These are phyloP conservation scores for Lamellibrachia columna DNA, from an alignment of 2,888 invertebrate species.

Conservation along the genomic window DNA sequence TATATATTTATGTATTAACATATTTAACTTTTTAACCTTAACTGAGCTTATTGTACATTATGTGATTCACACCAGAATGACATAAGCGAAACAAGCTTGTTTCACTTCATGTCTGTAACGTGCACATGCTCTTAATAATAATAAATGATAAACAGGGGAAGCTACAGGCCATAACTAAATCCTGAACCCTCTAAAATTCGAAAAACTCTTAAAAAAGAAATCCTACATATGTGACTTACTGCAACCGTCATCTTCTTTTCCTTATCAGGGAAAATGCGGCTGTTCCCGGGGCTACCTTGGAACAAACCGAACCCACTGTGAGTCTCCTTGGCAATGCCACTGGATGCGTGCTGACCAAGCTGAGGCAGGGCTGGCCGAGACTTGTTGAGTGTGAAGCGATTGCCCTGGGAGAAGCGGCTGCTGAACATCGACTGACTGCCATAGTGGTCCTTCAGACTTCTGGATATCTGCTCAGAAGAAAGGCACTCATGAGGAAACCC, in stretches of 20 bases:
- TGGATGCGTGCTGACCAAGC: background rate
- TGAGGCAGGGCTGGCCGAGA: background rate
- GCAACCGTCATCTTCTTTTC: background rate
- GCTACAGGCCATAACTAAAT: too few relatives aligned
- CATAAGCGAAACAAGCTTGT: too few relatives aligned
- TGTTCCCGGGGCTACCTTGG: background rate
- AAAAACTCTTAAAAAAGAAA: too few relatives aligned
- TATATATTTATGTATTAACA: too few relatives aligned
- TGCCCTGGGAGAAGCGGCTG: background rate
- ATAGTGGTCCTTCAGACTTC: background rate
- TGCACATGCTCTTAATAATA: too few relatives aligned
- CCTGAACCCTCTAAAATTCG: too few relatives aligned
- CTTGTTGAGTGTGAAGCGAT: background rate
- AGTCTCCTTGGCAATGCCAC: background rate
- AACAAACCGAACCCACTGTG: background rate
- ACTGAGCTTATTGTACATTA: too few relatives aligned
- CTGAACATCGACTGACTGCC: background rate
- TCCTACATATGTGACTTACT: too few relatives aligned
- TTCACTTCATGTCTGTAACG: too few relatives aligned
- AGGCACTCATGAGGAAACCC: background rate
- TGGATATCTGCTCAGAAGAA: background rate
- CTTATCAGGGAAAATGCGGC: background rate
- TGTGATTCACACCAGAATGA: too few relatives aligned
- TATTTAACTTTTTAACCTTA: too few relatives aligned
- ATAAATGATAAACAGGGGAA: too few relatives aligned